These are phyloP conservation scores for Sarcophaga rosellei DNA, from an alignment of 2,888 invertebrate genomes.

Conservation along the genomic window DNA sequence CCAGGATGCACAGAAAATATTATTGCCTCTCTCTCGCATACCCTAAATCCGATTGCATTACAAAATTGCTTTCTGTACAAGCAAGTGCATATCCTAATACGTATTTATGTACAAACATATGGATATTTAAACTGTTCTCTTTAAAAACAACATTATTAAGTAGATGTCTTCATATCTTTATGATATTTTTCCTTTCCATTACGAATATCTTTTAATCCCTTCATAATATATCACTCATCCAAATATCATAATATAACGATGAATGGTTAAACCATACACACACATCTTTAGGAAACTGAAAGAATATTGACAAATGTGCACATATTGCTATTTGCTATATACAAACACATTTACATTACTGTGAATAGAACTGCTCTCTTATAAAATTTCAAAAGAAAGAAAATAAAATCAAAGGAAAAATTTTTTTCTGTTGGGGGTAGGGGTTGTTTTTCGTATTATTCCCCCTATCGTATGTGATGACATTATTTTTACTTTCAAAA, in stretches of 20 bases:
- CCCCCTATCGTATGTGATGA: no score
- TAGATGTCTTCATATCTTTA: slow-evolving; percentile 37
- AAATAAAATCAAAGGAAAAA: not conserved
- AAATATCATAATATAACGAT: not conserved
- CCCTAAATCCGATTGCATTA: not conserved
- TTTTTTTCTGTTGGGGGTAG: not conserved
- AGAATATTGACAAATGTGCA: no score
- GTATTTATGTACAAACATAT: not conserved
- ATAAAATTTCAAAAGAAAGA: no score
- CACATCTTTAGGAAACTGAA: not conserved
- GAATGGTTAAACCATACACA: not conserved
- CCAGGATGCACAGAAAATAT: no score
- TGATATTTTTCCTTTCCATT: slow-evolving; percentile 4
- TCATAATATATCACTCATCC: slow-evolving; percentile 6
- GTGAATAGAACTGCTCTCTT: not conserved
- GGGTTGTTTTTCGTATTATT: not conserved
- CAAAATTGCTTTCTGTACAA: not conserved
- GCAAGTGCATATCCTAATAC: not conserved
- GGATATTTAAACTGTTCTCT: not conserved
- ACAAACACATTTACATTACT: no score
- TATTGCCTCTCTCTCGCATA: no score
- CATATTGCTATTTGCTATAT: no score
- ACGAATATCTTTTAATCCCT: slow-evolving; percentile 39
- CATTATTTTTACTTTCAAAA: no score
- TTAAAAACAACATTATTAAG: slow-evolving; percentile 19